Base-by-base conservation (phyloP, 2,113 vertebrate genomes). In the Hystrix cristata region DNA sequence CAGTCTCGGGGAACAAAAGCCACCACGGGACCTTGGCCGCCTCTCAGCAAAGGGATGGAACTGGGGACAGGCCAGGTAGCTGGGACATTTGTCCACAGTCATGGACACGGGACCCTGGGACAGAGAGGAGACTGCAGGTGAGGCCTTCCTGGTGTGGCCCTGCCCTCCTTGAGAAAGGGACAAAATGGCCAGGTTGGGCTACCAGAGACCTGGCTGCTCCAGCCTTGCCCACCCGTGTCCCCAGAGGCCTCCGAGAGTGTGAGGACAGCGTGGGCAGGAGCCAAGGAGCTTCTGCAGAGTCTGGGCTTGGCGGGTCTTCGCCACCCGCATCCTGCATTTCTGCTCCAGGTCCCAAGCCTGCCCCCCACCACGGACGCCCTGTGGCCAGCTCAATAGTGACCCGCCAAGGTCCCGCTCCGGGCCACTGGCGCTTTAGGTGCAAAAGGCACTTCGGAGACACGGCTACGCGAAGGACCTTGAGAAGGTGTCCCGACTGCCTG, bases 271-370 rank as follows among this genome's bases (percentile, higher is more conserved):
- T 43, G 19, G 64, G 15, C 3, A 51, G 18, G 16, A 29, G 12
- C 53, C 34, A 9, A 25, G 46, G 65, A 16, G 4, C 18, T 10
- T 53, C 48, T 62, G 38, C 27, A 18, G 72, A 19, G 3, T 7
- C 23, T 3, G 4, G 19, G 21, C 11, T 46, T 31, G 13, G 21
- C 0, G 9, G 80, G 62, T 29, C 62, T 11, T 72, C 38, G 25
- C 15, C 8, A 0, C 18, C 46, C 29, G 15, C 0, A 2, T 12
- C 3, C 19, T 1, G 18, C 9, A 53, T 71, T 53, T 23, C 23
- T 72, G 23, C 55, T 46, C 8, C 5, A 27, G 6, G 0, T 19
- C 89, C 79, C 16, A 27, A 7, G n/a, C 15, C 8, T 2, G 34
- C 64, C 14, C 10, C 4, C 19, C 43, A 43, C 71, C 51, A 64